A percentile compares a stretch with the other conserved stretches of the same genome.
Evolutionary conservation across 2,888 invertebrate species (phyloP).

Genomic region (Anthrax anthrax): DNA sequence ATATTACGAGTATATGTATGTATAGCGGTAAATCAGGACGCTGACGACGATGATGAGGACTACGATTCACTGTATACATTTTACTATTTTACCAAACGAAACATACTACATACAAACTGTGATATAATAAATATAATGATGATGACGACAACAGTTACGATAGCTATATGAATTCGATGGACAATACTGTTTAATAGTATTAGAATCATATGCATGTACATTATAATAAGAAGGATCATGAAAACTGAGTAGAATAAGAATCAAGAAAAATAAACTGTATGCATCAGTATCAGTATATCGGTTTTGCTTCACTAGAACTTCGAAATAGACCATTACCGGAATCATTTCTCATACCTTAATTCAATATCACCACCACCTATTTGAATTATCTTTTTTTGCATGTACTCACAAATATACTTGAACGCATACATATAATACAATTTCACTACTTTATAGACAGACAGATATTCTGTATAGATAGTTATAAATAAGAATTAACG

Average conservation of each 20-base stretch:
- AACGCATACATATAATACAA: neutral
- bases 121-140: no score
- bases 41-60: neutral
- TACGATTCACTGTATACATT: neutral
- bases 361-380: neutral
- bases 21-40: neutral
- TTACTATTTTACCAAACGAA: no score
- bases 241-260: no score
- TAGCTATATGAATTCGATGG: neutral
- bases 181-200: neutral
- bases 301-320: no score
- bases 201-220: no score
- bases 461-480: constrained; percentile 10
- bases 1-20: no score
- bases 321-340: no score
- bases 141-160: neutral
- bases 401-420: neutral
- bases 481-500: constrained; percentile 14
- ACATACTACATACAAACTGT: no score
- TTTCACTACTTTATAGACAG: neutral
- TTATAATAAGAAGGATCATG: no score
- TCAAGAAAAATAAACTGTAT: no score
- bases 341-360: neutral
- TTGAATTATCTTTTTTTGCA: neutral
- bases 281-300: no score